These are phyloP conservation scores for Corynorhinus townsendii DNA, from an alignment of 2,113 vertebrate species.

Conservation along the genomic window DNA sequence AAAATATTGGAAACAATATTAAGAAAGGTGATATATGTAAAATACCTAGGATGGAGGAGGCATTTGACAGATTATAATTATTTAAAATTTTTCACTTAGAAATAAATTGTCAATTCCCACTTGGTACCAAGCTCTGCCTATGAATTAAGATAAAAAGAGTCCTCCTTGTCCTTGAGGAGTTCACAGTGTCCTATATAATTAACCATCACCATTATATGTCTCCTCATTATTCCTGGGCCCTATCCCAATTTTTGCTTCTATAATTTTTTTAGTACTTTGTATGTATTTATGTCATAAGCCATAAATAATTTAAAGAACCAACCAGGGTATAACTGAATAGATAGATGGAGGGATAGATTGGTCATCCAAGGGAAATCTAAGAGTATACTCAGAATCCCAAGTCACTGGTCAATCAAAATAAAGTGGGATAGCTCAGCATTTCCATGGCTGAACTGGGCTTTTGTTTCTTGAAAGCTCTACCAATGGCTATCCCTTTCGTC, in stretches of 20 bases:
- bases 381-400: neutral
- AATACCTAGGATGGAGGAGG: neutral
- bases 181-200: neutral
- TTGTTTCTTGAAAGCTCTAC: neutral
- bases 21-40: neutral
- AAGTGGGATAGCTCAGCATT: neutral
- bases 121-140: neutral
- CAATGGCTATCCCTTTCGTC: neutral
- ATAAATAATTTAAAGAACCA: conserved; percentile 28
- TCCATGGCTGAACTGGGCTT: neutral
- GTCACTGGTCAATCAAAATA: neutral
- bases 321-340: neutral
- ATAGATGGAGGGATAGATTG: neutral
- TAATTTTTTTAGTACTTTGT: neutral
- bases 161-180: neutral
- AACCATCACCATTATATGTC: neutral
- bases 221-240: neutral
- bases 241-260: neutral
- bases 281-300: neutral
- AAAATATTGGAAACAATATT: conserved; percentile 2
- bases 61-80: neutral
- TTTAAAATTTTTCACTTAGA: neutral
- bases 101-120: neutral
- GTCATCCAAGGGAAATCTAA: neutral
- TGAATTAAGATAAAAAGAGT: neutral